Base-by-base conservation (phyloP, 2,113 vertebrate genomes). In the Hirundichthys speculiger region DNA sequence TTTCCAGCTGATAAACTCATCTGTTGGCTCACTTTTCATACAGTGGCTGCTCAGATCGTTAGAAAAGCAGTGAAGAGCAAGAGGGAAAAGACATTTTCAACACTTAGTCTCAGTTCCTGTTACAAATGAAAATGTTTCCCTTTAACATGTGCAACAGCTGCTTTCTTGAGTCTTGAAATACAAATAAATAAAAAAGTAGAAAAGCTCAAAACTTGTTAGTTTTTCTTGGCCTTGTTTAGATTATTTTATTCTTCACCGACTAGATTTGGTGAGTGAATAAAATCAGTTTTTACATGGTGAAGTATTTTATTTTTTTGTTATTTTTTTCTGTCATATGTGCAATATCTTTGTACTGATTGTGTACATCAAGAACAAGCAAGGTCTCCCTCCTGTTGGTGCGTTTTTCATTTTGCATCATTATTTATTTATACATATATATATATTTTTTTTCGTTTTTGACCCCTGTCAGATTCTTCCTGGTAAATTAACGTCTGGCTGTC, bases 291-390 rank as follows among this genome's bases (percentile, higher is more conserved):
- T 75, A 63, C 64, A 58, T 52, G 81, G 61, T 74, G 72, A 82
- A 75, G 30, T 34, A 78, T 79, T 76, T n/a, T n/a, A n/a, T n/a
- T 81, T 83, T 77, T 64, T 62, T 72, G 76, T 84, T n/a, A n/a
- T n/a, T n/a, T n/a, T 88, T 87, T 90, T 81, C 60, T 75, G 74
- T 84, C 65, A 53, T 48, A 81, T 57, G 90, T 92, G 92, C 92
- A 92, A 93, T 92, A 92, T 89, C 82, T 86, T 86, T 88, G 83
- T 82, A 68, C 73, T 75, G 86, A 86, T 80, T 84, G 81, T 78
- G 84, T 90, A 86, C 85, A 82, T 90, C 73, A 77, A 79, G 70
- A 88, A 79, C 75, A 77, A 70, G 75, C 56, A 73, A 86, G 66
- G 69, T 64, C 53, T 77, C 75, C 82, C 78, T 71, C 63, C n/a